Conservation (phyloP, 1,140 invertebrate genomes). For the Micrasema longulum region DNA sequence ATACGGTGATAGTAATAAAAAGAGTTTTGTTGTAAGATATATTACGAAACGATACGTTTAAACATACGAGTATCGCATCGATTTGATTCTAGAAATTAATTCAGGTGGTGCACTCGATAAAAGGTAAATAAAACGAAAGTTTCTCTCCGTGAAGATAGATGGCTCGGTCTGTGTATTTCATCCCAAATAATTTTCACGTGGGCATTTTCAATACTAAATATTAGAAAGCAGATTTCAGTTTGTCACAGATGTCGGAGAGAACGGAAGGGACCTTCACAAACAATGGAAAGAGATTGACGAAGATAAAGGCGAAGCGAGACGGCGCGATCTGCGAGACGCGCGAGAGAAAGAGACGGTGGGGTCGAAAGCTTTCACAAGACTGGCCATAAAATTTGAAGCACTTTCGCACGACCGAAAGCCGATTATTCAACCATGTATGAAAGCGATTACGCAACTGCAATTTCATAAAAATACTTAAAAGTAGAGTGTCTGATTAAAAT, state of each 20-base stretch:
- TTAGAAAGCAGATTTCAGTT: constrained; percentile 36
- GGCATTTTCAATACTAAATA: constrained; percentile 13
- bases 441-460: constrained; percentile 17
- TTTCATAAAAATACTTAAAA: constrained; percentile 26
- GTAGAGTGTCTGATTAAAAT: no score
- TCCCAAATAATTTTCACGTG: neutral
- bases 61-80: no score
- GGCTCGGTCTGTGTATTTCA: no score
- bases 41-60: no score
- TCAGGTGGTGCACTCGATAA: no score
- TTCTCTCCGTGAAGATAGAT: no score
- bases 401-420: constrained; percentile 32
- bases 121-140: no score
- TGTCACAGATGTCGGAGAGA: constrained; percentile 28
- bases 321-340: neutral
- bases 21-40: no score
- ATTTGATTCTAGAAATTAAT: no score
- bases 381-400: constrained; percentile 21
- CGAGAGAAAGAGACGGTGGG: constrained; percentile 17
- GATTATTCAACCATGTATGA: constrained; percentile 32
- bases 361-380: constrained; percentile 30
- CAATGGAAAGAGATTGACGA: constrained; percentile 33
- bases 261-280: constrained; percentile 34
- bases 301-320: constrained; percentile 30
- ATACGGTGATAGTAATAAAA: no score